Base-by-base conservation (phyloP, 2,113 vertebrate species). In the Aptenodytes patagonicus region DNA sequence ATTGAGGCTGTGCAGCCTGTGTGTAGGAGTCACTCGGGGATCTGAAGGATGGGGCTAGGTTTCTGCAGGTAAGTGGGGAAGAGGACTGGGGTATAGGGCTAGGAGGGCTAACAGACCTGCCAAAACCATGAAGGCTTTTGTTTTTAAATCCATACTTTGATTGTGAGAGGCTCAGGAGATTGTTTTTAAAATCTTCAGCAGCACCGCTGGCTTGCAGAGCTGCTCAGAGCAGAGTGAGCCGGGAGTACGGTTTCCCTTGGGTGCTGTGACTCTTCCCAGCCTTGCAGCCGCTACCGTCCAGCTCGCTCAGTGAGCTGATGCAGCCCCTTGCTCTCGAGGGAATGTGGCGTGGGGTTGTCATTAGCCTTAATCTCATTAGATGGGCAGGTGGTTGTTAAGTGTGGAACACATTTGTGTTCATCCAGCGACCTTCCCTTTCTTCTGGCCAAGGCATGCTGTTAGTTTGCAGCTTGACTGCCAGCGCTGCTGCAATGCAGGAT, bases 301-400 rank as follows among this genome's bases (percentile, higher is more conserved):
- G 32, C 47, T 82, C 3, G 1, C 55, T 62, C 25, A 57, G 65
- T 0, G 3, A 52, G 25, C 40, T 4, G 1, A 8, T 22, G 34
- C 61, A 87, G 60, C 55, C 60, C 12, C n/a, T 47, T 69, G 38
- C 51, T 42, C 44, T 29, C 0, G 3, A 47, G 61, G 71, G 32
- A 31, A 5, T 0, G 3, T 44, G 72, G 22, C 5, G 11, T 2
- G 2, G 51, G 44, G 40, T 31, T 1, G 0, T 49, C n/a, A 7
- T 73, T 51, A 82, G 70, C 42, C 55, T 68, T 47, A 16, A 75
- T 62, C 69, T 47, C 32, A 29, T 76, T 49, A 76, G n/a, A 11
- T 17, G 40, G 40, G 17, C 51, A 32, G 65, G 40, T 0, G 2
- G 13, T 54, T 65, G 2, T 31, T 31, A 40, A 64, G 34, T 1